Conservation (phyloP, 2,113 vertebrate species). For the Orycteropus afer region DNA sequence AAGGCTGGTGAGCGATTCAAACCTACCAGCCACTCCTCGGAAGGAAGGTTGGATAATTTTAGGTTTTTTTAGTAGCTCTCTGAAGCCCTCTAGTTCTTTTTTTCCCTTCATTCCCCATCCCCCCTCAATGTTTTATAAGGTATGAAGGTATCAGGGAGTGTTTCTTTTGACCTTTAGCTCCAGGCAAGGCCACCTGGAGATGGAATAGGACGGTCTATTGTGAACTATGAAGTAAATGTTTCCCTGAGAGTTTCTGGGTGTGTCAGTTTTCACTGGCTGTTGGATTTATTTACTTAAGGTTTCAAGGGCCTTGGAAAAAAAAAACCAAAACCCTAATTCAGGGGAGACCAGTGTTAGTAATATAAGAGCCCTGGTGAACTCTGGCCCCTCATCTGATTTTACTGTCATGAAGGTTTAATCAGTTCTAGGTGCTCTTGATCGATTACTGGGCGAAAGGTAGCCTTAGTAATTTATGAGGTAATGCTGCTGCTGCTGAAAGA, state of each 20-base stretch:
- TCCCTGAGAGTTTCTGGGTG: constrained; percentile 83
- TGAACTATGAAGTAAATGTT: constrained; percentile 73
- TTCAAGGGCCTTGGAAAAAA: constrained; percentile 59
- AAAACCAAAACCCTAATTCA: background rate
- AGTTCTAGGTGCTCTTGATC: constrained; percentile 28
- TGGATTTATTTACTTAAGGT: constrained; percentile 75
- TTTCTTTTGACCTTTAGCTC: constrained; percentile 54
- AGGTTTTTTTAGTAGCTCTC: no score
- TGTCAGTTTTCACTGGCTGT: constrained; percentile 74
- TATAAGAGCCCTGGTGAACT: constrained; percentile 50
- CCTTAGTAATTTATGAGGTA: background rate
- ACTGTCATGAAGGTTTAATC: constrained; percentile 30
- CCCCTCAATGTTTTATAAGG: background rate
- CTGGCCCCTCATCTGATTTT: constrained; percentile 54
- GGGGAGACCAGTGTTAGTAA: background rate
- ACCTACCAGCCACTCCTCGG: no score
- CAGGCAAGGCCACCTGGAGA: constrained; percentile 33
- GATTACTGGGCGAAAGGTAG: background rate
- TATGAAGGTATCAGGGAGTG: background rate
- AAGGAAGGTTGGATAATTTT: no score
- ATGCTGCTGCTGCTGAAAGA: background rate
- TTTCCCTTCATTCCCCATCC: no score
- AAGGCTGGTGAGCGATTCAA: no score
- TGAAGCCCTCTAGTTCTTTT: background rate
- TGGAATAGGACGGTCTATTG: constrained; percentile 37